phyloP scores from a whole-genome alignment of 2,797 vertebrate species.

The Steatocranus sp. region DNA sequence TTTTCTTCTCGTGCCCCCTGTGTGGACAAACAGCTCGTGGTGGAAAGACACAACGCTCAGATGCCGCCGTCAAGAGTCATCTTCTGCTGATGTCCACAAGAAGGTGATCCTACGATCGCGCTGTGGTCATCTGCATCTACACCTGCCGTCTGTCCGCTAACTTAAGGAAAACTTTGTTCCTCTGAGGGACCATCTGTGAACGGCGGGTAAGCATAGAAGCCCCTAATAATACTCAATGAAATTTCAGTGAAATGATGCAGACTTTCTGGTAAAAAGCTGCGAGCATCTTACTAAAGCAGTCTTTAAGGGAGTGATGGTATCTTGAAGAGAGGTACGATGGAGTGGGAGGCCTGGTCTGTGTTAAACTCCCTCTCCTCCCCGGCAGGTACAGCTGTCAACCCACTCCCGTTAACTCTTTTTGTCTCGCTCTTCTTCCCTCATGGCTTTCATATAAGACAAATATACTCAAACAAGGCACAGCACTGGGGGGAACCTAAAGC shows the following conservation, averaged over 20 bases:
- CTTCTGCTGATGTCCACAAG: constrained; percentile 25
- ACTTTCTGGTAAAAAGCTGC: neutral
- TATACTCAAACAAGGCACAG: constrained; percentile 18
- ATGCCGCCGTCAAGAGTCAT: constrained; percentile 34
- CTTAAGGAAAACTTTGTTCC: neutral
- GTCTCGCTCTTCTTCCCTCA: neutral
- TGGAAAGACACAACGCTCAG: constrained; percentile 49
- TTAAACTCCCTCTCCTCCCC: neutral
- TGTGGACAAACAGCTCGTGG: constrained; percentile 71
- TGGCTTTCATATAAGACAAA: constrained; percentile 22
- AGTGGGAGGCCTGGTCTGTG: constrained; percentile 1
- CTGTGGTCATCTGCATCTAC: constrained; percentile 1
- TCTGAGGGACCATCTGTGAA: neutral
- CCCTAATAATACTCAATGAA: neutral
- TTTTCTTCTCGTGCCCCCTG: constrained; percentile 70
- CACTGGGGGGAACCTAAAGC: neutral
- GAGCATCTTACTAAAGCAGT: neutral
- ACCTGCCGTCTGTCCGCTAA: neutral
- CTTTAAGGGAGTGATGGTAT: neutral
- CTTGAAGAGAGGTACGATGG: neutral
- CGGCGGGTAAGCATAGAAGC: constrained; percentile 39
- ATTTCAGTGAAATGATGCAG: neutral
- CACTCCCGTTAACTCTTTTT: neutral
- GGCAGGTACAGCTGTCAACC: constrained; percentile 2
- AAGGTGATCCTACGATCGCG: neutral